Evolutionary conservation across 2,113 vertebrate species (phyloP).

Genomic region (Melanostigma gelatinosum): DNA sequence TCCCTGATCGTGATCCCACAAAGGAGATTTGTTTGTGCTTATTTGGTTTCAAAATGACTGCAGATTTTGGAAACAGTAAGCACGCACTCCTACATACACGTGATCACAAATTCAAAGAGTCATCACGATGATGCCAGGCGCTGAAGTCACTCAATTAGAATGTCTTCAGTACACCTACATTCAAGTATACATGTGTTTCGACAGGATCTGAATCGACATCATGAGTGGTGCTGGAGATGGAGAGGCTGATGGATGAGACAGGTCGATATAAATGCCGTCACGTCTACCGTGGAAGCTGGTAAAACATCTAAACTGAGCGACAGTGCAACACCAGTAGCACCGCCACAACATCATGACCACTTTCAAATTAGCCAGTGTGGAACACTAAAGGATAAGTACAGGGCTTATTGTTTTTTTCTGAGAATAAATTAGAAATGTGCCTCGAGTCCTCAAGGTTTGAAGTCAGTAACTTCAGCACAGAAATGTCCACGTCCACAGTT

Average conservation of each 20-base stretch:
- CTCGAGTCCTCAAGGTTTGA: slow-evolving; percentile 61
- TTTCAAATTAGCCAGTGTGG: slow-evolving; percentile 52
- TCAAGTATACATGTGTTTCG: slow-evolving; percentile 61
- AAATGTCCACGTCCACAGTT: slow-evolving; percentile 64
- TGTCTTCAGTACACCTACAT: slow-evolving; percentile 49
- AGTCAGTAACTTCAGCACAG: slow-evolving; percentile 66
- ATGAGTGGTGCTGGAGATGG: slow-evolving; percentile 35
- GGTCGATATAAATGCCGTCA: slow-evolving; percentile 10
- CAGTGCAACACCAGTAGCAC: slow-evolving; percentile 17
- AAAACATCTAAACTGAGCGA: slow-evolving; percentile 44
- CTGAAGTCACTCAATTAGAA: slow-evolving; percentile 16
- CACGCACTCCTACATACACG: slow-evolving; percentile 43
- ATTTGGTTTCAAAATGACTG: slow-evolving; percentile 65
- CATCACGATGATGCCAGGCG: slow-evolving; percentile 6
- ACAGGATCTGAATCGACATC: slow-evolving; percentile 46
- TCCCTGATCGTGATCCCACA: slow-evolving; percentile 70
- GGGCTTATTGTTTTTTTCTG: slow-evolving; percentile 47
- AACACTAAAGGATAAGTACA: slow-evolving; percentile 53
- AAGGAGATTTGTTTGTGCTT: slow-evolving; percentile 70
- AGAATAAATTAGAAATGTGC: slow-evolving; percentile 68
- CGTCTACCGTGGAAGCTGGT: slow-evolving; percentile 54
- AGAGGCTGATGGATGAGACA: slow-evolving; percentile 39
- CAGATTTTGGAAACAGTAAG: slow-evolving; percentile 56
- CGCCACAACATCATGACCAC: slow-evolving; percentile 39
- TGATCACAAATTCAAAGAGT: slow-evolving; percentile 31